A percentile compares a stretch with the other conserved stretches of the same genome.
These are phyloP conservation scores for Arothron firmamentum DNA, from an alignment of 2,113 vertebrate genomes.

Conservation along the genomic window DNA sequence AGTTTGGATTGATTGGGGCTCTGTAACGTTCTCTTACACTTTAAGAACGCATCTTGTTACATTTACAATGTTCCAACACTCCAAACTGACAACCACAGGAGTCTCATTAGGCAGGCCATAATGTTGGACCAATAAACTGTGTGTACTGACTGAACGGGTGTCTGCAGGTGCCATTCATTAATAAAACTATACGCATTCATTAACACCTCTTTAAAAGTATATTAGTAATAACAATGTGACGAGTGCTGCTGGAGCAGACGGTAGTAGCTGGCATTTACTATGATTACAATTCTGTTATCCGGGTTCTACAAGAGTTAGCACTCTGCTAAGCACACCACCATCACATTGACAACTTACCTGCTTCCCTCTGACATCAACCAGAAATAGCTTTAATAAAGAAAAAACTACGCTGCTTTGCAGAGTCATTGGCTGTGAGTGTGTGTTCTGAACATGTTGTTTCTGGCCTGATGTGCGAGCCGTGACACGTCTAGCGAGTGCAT, in stretches of 20 bases:
- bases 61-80: neutral
- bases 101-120: neutral
- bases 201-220: neutral
- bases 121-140: neutral
- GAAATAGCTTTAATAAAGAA: no score
- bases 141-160: neutral
- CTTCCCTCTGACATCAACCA: no score
- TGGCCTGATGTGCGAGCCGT: neutral
- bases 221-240: neutral
- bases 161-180: neutral
- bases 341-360: no score
- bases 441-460: slow-evolving; percentile 29
- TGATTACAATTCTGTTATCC: neutral
- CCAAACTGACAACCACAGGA: neutral
- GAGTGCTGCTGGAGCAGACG: no score
- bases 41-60: slow-evolving; percentile 3
- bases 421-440: neutral
- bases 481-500: slow-evolving; percentile 36
- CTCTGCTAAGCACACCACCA: no score
- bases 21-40: neutral
- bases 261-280: no score
- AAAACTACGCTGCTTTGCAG: no score
- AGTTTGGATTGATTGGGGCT: no score
- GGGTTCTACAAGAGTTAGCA: no score
- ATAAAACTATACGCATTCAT: neutral